These are phyloP conservation scores for Melipona quadrifasciata DNA, from an alignment of 1,140 invertebrate species.

Conservation along the genomic window DNA sequence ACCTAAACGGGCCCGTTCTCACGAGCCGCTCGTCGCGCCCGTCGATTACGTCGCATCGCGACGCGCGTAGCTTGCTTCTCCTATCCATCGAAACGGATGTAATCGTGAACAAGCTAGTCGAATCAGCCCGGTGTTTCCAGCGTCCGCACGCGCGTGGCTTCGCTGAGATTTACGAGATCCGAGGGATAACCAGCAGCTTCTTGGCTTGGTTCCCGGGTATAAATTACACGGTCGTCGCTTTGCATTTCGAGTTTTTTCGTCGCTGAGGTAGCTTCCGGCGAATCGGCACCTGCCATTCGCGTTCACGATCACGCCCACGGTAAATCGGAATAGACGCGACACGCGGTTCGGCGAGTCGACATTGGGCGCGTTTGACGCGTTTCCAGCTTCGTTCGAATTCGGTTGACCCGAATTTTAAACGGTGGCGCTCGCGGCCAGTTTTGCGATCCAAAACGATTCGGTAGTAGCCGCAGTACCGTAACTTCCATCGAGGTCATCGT, in stretches of 20 bases:
- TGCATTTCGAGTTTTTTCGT: slow-evolving; percentile 22
- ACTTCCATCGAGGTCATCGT: slow-evolving; percentile 41
- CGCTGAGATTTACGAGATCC: slow-evolving; percentile 28
- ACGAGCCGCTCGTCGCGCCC: slow-evolving; percentile 56
- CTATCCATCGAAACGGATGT: background rate
- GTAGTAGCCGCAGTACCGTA: slow-evolving; percentile 27
- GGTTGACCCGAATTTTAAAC: slow-evolving; percentile 34
- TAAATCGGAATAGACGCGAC: background rate
- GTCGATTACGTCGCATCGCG: slow-evolving; percentile 56
- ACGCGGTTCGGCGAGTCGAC: background rate
- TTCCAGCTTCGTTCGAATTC: background rate
- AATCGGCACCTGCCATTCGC: background rate
- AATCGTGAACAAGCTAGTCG: slow-evolving; percentile 9
- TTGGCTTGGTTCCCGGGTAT: slow-evolving; percentile 41
- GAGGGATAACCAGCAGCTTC: slow-evolving; percentile 25
- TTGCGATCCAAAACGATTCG: background rate
- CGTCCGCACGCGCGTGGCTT: background rate
- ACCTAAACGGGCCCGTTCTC: slow-evolving; percentile 71
- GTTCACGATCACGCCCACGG: background rate
- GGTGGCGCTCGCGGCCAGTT: background rate
- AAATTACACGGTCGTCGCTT: slow-evolving; percentile 45
- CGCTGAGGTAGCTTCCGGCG: background rate
- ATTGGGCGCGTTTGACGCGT: too few relatives aligned
- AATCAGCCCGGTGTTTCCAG: background rate
- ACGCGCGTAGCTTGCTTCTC: background rate